A percentile compares a stretch with the other conserved stretches of the same genome.
These are phyloP conservation scores for Scomber scombrus DNA, from an alignment of 2,113 vertebrate species.

Conservation along the genomic window DNA sequence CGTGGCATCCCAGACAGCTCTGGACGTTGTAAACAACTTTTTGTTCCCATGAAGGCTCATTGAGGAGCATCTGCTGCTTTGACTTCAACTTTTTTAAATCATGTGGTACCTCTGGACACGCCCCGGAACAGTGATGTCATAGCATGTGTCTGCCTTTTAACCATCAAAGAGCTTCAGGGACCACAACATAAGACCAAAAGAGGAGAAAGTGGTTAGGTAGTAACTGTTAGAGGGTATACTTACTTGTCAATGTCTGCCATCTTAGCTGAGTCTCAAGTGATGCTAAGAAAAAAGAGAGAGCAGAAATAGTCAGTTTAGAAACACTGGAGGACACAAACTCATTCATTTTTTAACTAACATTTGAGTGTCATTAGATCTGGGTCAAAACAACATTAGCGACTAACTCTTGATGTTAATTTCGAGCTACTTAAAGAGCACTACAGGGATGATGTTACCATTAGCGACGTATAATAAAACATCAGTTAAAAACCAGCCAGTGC, in stretches of 20 bases:
- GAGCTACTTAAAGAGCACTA: constrained; percentile 1
- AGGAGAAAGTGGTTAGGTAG: not conserved
- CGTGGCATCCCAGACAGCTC: not conserved
- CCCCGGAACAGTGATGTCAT: not conserved
- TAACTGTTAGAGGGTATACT: constrained; percentile 74
- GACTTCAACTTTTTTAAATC: not conserved
- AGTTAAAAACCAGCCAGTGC: not conserved
- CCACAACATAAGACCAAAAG: not conserved
- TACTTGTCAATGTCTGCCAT: constrained; percentile 99
- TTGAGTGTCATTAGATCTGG: constrained; percentile 14
- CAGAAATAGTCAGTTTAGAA: constrained; percentile 22
- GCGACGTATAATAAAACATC: not conserved
- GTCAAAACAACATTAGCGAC: constrained; percentile 26
- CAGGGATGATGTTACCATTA: constrained; percentile 8
- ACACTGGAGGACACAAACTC: not conserved
- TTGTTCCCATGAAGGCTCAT: not conserved
- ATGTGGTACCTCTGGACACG: not conserved
- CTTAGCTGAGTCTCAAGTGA: constrained; percentile 75
- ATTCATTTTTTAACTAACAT: not conserved
- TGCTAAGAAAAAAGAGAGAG: constrained; percentile 61
- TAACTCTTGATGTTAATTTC: constrained; percentile 4
- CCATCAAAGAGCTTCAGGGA: not conserved
- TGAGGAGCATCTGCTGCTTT: not conserved
- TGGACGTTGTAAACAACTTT: not conserved
- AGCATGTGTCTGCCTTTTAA: not conserved